phyloP scores from a whole-genome alignment of 2,113 vertebrate genomes.

The Camelus bactrianus region DNA sequence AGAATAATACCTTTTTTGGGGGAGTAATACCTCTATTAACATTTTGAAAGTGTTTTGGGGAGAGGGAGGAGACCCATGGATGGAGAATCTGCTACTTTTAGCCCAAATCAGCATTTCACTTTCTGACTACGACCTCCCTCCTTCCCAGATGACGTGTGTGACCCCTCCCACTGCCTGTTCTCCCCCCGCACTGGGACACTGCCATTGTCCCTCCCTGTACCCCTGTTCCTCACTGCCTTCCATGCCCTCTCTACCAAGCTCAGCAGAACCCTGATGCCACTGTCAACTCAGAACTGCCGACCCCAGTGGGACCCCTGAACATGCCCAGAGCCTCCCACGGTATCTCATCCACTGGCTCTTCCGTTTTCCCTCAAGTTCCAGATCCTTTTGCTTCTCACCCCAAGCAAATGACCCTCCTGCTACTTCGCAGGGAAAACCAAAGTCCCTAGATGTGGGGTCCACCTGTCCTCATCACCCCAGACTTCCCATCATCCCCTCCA shows the following conservation, averaged over 20 bases:
- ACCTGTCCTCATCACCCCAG: not conserved
- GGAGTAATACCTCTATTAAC: not conserved
- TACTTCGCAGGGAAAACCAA: not conserved
- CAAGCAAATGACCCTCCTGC: not conserved
- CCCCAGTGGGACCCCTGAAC: not conserved
- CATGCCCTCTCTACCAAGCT: not conserved
- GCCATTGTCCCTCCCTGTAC: accelerated
- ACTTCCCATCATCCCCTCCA: not conserved
- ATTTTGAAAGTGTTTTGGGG: not conserved
- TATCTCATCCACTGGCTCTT: not conserved
- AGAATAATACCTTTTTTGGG: not conserved
- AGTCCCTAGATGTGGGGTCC: not conserved
- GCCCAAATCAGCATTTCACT: not conserved
- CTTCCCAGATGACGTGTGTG: not conserved
- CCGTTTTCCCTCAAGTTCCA: not conserved
- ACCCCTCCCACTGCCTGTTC: not conserved
- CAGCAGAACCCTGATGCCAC: accelerated
- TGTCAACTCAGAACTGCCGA: not conserved
- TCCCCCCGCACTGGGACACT: accelerated
- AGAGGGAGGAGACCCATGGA: not conserved
- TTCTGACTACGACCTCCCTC: not conserved
- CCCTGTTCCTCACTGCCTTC: not conserved
- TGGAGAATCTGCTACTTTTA: not conserved
- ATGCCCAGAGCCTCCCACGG: accelerated
- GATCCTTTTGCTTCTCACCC: not conserved